Evolutionary conservation across 2,888 invertebrate species (phyloP), one percentile per base, ranked within the genome.

Genomic region (Sycophila texana): DNA sequence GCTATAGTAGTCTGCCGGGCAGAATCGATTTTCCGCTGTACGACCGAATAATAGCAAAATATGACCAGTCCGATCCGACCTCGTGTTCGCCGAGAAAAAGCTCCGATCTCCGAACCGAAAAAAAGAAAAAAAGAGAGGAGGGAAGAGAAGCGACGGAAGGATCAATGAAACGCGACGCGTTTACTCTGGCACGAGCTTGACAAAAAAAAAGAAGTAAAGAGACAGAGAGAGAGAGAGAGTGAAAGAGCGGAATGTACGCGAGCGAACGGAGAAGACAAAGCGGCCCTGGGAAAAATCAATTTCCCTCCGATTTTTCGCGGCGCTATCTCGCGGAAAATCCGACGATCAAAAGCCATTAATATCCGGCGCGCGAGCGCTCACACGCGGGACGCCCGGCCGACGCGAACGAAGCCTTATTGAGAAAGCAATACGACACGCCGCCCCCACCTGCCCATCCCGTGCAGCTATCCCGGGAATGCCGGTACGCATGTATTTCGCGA

Each of bases 381-480:
- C 60, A 30, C 22, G 26, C 20, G 22, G 18, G 30, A 22, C 86
- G 86, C 85, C 85, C 86, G 85, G 85, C 85, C 47, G 86, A 84
- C 85, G 85, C 85, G 83, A 84, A 88, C 85, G 83, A 84, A 88
- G 88, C 88, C 88, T 88, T 88, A 88, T 86, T 85, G 86, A 87
- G 86, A 88, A 88, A 88, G 88, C 88, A 88, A 88, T 88, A 88
- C 84, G 82, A 77, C 66, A 71, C 63, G 80, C 39, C 81, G 74
- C 82, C 78, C 77, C 77, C n/a, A 13, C 18, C 13, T 18, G 47
- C 13, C 22, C 18, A 49, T 39, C 49, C 7, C 3, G 58, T 18
- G 61, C 72, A 57, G 80, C 66, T 80, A 74, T 81, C 74, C 63
- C 60, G 67, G 71, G 77, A 81, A 77, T 74, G 74, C 39, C 39